These are phyloP conservation scores for Coremacera marginata DNA, from an alignment of 2,888 invertebrate species.

Conservation along the genomic window DNA sequence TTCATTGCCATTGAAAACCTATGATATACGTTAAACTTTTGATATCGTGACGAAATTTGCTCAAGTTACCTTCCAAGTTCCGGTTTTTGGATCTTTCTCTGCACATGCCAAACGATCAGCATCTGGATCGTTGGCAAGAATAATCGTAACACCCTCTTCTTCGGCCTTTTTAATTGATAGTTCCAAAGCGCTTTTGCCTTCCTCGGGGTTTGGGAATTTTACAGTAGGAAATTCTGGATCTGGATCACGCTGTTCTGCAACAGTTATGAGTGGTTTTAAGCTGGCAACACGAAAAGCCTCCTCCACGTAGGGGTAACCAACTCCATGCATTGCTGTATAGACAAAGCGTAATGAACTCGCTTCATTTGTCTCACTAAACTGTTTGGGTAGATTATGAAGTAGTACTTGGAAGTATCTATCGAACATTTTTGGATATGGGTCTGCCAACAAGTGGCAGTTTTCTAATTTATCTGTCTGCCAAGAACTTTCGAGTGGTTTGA, in stretches of 20 bases:
- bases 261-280: constrained; percentile 72
- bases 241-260: constrained; percentile 82
- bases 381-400: constrained; percentile 71
- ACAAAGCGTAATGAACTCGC: constrained; percentile 76
- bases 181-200: constrained; percentile 84
- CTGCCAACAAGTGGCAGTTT: constrained; percentile 72
- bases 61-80: constrained; percentile 55
- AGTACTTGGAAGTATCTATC: constrained; percentile 77
- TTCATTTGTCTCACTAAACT: constrained; percentile 72
- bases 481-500: constrained; percentile 81
- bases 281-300: constrained; percentile 81
- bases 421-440: constrained; percentile 80
- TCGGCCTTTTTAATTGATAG: constrained; percentile 85
- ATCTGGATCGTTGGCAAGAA: constrained; percentile 98
- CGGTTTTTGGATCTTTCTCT: constrained; percentile 75
- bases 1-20: constrained; percentile 92
- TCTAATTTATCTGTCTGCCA: constrained; percentile 80
- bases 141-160: constrained; percentile 76
- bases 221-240: constrained; percentile 98
- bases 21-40: neutral
- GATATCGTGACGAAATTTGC: neutral
- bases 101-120: constrained; percentile 96
- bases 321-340: constrained; percentile 99
- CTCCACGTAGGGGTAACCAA: constrained; percentile 84
- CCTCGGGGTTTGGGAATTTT: constrained; percentile 98